Conservation (phyloP, 2,888 invertebrate species). For the Drosophila emarginata region DNA sequence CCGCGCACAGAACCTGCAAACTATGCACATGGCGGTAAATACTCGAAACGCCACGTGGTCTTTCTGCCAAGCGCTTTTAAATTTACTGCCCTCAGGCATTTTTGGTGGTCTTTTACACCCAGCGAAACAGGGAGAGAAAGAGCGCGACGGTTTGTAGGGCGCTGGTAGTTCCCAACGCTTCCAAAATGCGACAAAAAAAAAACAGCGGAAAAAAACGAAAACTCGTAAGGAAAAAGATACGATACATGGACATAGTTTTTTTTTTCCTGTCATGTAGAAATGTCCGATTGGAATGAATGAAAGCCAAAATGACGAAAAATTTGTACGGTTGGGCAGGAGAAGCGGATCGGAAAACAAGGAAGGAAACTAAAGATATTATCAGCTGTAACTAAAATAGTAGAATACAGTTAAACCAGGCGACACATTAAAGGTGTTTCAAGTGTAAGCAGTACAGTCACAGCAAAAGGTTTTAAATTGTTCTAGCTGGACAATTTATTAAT, state of each 20-base stretch:
- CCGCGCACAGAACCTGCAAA: conserved; percentile 72
- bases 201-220: neutral
- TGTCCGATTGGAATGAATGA: conserved; percentile 6
- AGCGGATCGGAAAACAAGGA: neutral
- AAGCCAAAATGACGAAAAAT: conserved; percentile 2
- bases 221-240: neutral
- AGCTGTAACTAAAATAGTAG: neutral
- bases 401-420: neutral
- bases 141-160: too few relatives aligned
- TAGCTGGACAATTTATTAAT: too few relatives aligned
- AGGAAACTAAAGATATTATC: neutral
- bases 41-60: conserved; percentile 67
- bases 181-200: conserved; percentile 20
- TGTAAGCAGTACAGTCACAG: neutral
- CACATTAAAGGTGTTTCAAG: neutral
- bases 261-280: neutral
- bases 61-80: conserved; percentile 47
- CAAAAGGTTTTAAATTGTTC: neutral
- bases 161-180: conserved; percentile 12
- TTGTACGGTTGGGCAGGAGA: neutral
- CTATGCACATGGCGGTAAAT: conserved; percentile 77
- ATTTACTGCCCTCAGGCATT: conserved; percentile 76
- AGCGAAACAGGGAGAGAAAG: neutral
- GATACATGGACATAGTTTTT: conserved; percentile 1
- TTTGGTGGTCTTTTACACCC: conserved; percentile 32